Evolutionary conservation across 2,888 invertebrate genomes (phyloP).

Genomic region (Caenorhabditis wallacei): DNA sequence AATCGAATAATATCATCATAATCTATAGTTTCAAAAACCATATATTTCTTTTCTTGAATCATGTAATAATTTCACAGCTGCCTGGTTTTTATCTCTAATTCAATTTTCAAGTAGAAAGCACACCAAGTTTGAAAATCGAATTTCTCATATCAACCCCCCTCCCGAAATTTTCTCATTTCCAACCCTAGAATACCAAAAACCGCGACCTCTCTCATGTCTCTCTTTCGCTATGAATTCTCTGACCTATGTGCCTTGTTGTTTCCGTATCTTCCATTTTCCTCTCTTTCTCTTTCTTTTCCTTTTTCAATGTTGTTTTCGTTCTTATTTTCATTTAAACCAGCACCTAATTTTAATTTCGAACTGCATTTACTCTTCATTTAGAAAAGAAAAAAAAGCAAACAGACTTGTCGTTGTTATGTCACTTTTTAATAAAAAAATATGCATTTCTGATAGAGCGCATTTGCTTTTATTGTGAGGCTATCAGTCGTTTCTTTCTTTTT

Average conservation of each 20-base stretch:
- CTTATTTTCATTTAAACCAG: slow-evolving; percentile 6
- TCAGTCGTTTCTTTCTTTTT: background rate
- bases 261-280: background rate
- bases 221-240: background rate
- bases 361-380: background rate
- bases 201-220: slow-evolving; percentile 2
- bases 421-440: background rate
- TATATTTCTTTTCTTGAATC: too few species aligned
- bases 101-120: background rate
- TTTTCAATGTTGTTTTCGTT: slow-evolving; percentile 19
- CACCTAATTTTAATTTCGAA: background rate
- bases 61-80: too few species aligned
- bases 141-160: too few species aligned
- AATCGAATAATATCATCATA: too few species aligned
- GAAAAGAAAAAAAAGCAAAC: too few species aligned
- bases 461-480: slow-evolving; percentile 9
- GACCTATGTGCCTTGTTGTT: slow-evolving; percentile 29
- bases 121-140: background rate
- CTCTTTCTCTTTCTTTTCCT: background rate
- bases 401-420: background rate
- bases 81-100: background rate
- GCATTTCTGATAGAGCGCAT: background rate
- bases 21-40: too few species aligned
- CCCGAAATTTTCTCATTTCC: background rate
- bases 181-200: slow-evolving; percentile 23